A percentile compares a stretch with the other conserved stretches of the same genome.
Conservation (phyloP, 2,113 vertebrate genomes). For the Chaetodon trifascialis region DNA sequence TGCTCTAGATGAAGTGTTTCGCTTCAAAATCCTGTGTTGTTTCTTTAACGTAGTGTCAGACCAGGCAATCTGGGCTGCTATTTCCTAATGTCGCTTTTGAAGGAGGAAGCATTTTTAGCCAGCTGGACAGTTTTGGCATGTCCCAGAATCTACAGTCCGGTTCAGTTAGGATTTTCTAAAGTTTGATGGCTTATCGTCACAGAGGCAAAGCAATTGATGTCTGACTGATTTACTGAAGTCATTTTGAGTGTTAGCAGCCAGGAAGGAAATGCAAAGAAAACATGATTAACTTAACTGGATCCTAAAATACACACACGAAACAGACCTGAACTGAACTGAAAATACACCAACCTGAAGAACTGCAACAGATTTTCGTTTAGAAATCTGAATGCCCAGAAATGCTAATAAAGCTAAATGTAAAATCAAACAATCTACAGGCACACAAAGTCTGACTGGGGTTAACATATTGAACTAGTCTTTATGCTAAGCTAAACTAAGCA, state of each 20-base stretch:
- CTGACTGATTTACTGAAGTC: neutral
- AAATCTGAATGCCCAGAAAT: neutral
- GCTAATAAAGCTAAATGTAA: neutral
- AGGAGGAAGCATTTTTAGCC: conserved; percentile 3
- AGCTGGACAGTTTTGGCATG: conserved; percentile 10
- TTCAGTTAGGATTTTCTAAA: neutral
- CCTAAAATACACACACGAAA: neutral
- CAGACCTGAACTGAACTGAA: neutral
- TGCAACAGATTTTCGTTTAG: neutral
- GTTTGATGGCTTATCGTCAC: neutral
- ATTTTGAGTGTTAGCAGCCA: neutral
- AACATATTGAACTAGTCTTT: no score
- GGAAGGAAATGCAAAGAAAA: neutral
- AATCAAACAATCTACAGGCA: neutral
- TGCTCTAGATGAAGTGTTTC: conserved; percentile 2
- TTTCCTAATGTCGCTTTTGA: conserved; percentile 9
- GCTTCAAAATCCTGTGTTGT: neutral
- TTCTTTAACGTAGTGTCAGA: conserved; percentile 6
- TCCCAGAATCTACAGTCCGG: neutral
- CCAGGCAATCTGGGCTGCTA: conserved; percentile 18
- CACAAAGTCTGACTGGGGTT: no score
- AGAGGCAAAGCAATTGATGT: conserved; percentile 24
- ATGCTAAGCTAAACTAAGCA: neutral
- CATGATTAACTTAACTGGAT: neutral
- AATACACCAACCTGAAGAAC: neutral